Conservation (phyloP, 2,888 invertebrate species). For the Drosophila anceps region DNA sequence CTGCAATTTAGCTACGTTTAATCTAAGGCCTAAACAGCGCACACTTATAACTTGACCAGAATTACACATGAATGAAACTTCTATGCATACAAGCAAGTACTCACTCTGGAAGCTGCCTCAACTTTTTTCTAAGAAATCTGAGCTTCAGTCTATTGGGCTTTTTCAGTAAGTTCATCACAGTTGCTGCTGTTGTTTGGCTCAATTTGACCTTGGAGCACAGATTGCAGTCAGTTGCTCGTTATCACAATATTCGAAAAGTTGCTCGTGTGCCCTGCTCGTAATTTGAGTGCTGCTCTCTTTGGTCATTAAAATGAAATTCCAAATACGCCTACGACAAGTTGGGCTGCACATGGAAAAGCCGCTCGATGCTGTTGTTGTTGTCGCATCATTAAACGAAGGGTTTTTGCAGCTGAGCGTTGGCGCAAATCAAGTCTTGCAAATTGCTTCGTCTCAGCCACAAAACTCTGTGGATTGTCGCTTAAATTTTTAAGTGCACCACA, state of each 20-base stretch:
- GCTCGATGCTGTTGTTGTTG: conserved; percentile 22
- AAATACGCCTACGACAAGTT: conserved; percentile 35
- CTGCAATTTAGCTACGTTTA: conserved; percentile 27
- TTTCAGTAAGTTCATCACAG: conserved; percentile 9
- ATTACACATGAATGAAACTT: conserved; percentile 21
- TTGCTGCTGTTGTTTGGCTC: conserved; percentile 13
- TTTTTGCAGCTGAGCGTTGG: conserved; percentile 12
- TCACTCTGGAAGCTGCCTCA: neutral
- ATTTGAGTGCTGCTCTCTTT: conserved; percentile 46
- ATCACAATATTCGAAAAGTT: conserved; percentile 30
- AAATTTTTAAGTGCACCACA: conserved; percentile 48
- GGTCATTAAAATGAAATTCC: conserved; percentile 53
- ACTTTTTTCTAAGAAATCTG: neutral
- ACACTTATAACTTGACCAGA: conserved; percentile 34
- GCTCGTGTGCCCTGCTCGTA: conserved; percentile 19
- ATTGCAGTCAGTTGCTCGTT: conserved; percentile 40
- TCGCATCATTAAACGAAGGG: conserved; percentile 53
- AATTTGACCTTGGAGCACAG: conserved; percentile 33
- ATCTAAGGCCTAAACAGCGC: conserved; percentile 27
- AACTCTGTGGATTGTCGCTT: conserved; percentile 49
- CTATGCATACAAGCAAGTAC: neutral
- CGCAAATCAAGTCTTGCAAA: conserved; percentile 44
- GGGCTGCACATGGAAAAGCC: conserved; percentile 11
- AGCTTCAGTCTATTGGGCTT: conserved; percentile 12
- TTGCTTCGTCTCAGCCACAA: conserved; percentile 40